phyloP scores from a whole-genome alignment of 2,797 vertebrate species.

The Coregonus suidteri region DNA sequence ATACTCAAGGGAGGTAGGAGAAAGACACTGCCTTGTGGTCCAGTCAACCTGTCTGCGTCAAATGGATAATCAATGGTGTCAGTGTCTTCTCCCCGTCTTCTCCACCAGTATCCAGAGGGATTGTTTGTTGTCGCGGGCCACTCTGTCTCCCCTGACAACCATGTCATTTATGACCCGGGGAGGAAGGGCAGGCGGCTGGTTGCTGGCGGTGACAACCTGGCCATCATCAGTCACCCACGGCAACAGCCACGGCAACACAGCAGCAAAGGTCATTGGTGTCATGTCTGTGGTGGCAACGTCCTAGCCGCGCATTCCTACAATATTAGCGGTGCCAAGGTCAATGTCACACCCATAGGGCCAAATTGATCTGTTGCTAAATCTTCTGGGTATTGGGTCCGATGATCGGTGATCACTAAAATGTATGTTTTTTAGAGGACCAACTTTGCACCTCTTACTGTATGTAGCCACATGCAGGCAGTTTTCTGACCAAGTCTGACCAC shows the following conservation, averaged over 20 bases:
- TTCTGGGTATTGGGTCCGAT: background rate
- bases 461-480: background rate
- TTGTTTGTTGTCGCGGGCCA: conserved; percentile 14
- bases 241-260: conserved; percentile 5
- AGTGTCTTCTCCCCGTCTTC: conserved; percentile 20
- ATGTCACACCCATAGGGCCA: background rate
- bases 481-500: background rate
- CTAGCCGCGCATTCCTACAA: background rate
- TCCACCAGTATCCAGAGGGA: conserved; percentile 28
- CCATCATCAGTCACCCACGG: conserved; percentile 32
- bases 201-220: conserved; percentile 17
- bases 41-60: conserved; percentile 58
- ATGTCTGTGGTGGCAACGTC: conserved; percentile 11
- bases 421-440: background rate
- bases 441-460: background rate
- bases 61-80: conserved; percentile 60
- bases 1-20: conserved; percentile 1
- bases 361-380: background rate
- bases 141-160: conserved; percentile 40
- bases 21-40: conserved; percentile 36
- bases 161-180: conserved; percentile 41
- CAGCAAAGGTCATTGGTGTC: conserved; percentile 31
- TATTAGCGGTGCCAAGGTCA: background rate
- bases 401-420: background rate
- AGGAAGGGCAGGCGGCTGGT: conserved; percentile 9